These are phyloP conservation scores for Bemisia tabaci DNA, from an alignment of 1,140 invertebrate genomes.

Conservation along the genomic window DNA sequence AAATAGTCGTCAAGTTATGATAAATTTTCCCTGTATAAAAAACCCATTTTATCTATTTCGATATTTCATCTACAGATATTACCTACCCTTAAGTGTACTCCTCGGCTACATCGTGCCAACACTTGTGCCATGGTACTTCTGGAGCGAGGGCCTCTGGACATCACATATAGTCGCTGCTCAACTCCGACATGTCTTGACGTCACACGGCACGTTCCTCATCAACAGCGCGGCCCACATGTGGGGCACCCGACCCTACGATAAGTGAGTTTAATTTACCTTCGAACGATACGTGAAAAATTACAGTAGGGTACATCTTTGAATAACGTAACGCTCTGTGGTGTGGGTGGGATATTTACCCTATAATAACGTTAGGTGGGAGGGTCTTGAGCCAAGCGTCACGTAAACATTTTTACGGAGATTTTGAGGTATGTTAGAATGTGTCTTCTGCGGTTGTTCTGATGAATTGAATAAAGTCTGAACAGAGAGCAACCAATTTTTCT, in stretches of 20 bases:
- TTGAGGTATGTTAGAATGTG: neutral
- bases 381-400: no score
- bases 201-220: slow-evolving; percentile 61
- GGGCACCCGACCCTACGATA: slow-evolving; percentile 58
- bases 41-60: neutral
- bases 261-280: slow-evolving; percentile 32
- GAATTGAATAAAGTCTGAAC: no score
- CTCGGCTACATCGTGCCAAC: slow-evolving; percentile 33
- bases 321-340: neutral
- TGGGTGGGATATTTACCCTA: neutral
- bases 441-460: no score
- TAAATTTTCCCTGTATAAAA: neutral
- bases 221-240: slow-evolving; percentile 61
- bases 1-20: no score
- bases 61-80: slow-evolving; percentile 16
- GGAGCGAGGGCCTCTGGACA: slow-evolving; percentile 45
- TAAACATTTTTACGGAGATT: neutral
- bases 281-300: neutral
- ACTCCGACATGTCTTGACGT: slow-evolving; percentile 46
- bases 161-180: slow-evolving; percentile 50
- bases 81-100: slow-evolving; percentile 17
- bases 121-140: slow-evolving; percentile 40
- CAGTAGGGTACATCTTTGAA: no score
- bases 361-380: neutral
- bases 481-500: no score